Percentiles rank a stretch among this genome's conserved stretches.
Evolutionary conservation across 2,888 invertebrate species (phyloP).

Genomic region (Protodeltote pygarga): DNA sequence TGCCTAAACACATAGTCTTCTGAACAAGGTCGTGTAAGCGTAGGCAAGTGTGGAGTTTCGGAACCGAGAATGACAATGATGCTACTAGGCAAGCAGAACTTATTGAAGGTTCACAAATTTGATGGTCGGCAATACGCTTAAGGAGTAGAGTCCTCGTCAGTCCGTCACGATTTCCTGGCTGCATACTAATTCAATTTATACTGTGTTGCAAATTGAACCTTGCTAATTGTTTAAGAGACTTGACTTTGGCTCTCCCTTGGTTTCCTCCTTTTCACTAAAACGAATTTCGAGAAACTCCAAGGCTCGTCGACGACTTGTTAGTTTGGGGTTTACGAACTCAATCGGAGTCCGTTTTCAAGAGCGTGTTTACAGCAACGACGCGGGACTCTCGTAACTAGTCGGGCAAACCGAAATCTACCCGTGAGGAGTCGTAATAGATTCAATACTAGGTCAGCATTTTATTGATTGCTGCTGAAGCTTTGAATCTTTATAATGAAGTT

Average conservation of each 20-base stretch:
- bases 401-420: not conserved
- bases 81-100: conserved; percentile 22
- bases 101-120: conserved; percentile 32
- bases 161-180: conserved; percentile 71
- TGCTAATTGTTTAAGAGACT: conserved; percentile 59
- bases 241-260: conserved; percentile 38
- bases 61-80: conserved; percentile 26
- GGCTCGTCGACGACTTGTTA: too few species aligned
- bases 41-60: conserved; percentile 26
- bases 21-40: conserved; percentile 25
- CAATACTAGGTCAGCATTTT: too few species aligned
- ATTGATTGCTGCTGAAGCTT: conserved; percentile 26
- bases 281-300: not conserved
- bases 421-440: too few species aligned
- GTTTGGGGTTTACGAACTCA: too few species aligned
- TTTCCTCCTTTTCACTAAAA: conserved; percentile 3
- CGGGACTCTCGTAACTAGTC: not conserved
- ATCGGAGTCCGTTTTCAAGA: not conserved
- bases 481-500: conserved; percentile 30
- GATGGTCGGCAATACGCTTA: conserved; percentile 53
- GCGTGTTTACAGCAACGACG: not conserved
- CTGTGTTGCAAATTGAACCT: conserved; percentile 65
- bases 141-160: conserved; percentile 58
- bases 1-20: conserved; percentile 28
- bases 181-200: conserved; percentile 73